Evolutionary conservation across 37 sponge, comb jelly and placozoan species (phyloP).

Genomic region (Corticium candelabrum): DNA sequence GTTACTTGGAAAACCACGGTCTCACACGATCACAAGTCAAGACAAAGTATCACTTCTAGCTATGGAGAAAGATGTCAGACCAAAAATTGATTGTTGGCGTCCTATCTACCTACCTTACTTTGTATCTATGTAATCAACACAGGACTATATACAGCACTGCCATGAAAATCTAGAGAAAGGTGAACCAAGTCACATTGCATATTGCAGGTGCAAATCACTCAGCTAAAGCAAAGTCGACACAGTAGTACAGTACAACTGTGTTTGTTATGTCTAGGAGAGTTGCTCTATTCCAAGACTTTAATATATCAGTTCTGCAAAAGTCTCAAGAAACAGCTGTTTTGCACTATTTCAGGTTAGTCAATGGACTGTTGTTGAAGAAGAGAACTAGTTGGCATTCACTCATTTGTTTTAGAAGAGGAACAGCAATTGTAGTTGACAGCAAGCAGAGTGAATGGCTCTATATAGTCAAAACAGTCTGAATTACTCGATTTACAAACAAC

Average conservation of each 20-base stretch:
- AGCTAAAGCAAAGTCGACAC: not conserved
- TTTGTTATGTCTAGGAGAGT: not conserved
- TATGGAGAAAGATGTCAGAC: too few species aligned
- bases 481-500: not conserved
- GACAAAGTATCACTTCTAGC: not conserved
- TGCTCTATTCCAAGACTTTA: not conserved
- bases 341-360: not conserved
- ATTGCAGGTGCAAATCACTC: not conserved
- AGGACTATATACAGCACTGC: not conserved
- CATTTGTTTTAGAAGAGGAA: not conserved
- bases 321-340: not conserved
- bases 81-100: not conserved
- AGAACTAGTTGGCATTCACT: too few species aligned
- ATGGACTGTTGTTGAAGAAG: too few species aligned
- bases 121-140: not conserved
- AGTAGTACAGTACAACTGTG: not conserved
- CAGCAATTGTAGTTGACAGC: not conserved
- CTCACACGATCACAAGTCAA: not conserved
- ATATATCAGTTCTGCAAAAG: not conserved
- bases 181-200: not conserved
- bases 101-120: not conserved
- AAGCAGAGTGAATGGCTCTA: not conserved
- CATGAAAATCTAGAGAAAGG: not conserved
- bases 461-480: not conserved
- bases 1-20: not conserved